Conservation (phyloP, 2,888 invertebrate species). For the Ethmia dodecea region DNA sequence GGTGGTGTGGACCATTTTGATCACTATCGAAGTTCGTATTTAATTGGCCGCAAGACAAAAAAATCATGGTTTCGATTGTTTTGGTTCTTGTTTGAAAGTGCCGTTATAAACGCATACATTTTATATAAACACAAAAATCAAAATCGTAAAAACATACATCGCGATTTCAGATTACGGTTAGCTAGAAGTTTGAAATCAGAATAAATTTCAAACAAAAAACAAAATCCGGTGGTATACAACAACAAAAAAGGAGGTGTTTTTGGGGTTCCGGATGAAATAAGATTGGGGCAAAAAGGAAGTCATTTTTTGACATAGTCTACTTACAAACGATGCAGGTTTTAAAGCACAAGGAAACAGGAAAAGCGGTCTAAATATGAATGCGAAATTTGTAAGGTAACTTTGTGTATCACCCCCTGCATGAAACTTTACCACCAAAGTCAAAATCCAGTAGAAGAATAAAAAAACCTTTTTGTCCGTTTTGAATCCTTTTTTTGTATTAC, state of each 20-base stretch:
- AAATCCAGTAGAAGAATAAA: not conserved
- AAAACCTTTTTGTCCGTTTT: not conserved
- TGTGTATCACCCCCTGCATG: slow-evolving; percentile 18
- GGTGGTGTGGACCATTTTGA: slow-evolving; percentile 26
- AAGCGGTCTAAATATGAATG: slow-evolving; percentile 10
- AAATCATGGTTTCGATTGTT: slow-evolving; percentile 26
- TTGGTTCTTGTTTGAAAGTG: slow-evolving; percentile 22
- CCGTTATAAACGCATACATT: slow-evolving; percentile 23
- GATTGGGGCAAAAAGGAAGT: slow-evolving; percentile 12
- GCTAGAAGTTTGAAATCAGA: slow-evolving; percentile 6
- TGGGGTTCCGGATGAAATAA: slow-evolving; percentile 16
- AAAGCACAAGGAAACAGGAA: slow-evolving; percentile 11
- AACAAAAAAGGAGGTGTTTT: slow-evolving; percentile 17
- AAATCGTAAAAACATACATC: slow-evolving; percentile 10
- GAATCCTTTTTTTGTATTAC: not conserved
- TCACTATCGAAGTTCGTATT: slow-evolving; percentile 26
- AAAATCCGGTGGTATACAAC: slow-evolving; percentile 2
- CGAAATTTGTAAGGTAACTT: slow-evolving; percentile 12
- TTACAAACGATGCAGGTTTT: slow-evolving; percentile 17
- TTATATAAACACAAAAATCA: slow-evolving; percentile 16
- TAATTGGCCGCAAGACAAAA: slow-evolving; percentile 23
- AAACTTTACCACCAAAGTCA: slow-evolving; percentile 2
- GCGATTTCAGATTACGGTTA: slow-evolving; percentile 19
- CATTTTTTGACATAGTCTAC: slow-evolving; percentile 11
- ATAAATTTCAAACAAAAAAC: slow-evolving; percentile 4